These are phyloP conservation scores for Drosophila albomicans DNA, from an alignment of 1,140 invertebrate species.

Conservation along the genomic window DNA sequence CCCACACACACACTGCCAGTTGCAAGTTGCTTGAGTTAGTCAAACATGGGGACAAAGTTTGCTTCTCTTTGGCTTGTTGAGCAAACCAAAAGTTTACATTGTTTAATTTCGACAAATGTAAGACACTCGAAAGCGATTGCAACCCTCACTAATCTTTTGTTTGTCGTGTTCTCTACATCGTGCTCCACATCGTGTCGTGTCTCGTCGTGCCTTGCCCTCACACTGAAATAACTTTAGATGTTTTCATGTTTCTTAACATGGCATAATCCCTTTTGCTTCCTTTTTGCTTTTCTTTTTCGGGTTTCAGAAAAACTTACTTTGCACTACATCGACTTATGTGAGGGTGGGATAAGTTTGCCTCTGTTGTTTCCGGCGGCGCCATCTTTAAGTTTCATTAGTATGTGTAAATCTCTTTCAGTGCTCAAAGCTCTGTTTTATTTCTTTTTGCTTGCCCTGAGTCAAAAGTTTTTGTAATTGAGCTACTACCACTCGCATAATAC, in stretches of 20 bases:
- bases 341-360: conserved; percentile 46
- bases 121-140: conserved; percentile 74
- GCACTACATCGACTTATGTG: conserved; percentile 57
- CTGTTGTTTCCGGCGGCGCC: conserved; percentile 72
- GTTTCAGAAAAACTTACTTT: conserved; percentile 71
- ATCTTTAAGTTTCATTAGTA: conserved; percentile 78
- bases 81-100: conserved; percentile 76
- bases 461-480: conserved; percentile 77
- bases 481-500: conserved; percentile 13
- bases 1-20: conserved; percentile 2
- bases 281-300: conserved; percentile 21
- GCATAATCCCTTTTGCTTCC: conserved; percentile 67
- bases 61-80: conserved; percentile 49
- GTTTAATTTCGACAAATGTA: conserved; percentile 81
- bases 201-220: background rate
- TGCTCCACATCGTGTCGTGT: conserved; percentile 5
- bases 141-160: conserved; percentile 77
- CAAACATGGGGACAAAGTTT: conserved; percentile 75
- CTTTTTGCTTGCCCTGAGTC: conserved; percentile 30
- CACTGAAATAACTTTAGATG: conserved; percentile 47
- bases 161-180: conserved; percentile 43
- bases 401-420: conserved; percentile 58
- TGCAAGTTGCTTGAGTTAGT: conserved; percentile 21
- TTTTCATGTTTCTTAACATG: conserved; percentile 71
- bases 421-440: conserved; percentile 46